A percentile compares a stretch with the other conserved stretches of the same genome.
These are phyloP conservation scores for Gerris lacustris DNA, from an alignment of 2,888 invertebrate genomes.

Conservation along the genomic window DNA sequence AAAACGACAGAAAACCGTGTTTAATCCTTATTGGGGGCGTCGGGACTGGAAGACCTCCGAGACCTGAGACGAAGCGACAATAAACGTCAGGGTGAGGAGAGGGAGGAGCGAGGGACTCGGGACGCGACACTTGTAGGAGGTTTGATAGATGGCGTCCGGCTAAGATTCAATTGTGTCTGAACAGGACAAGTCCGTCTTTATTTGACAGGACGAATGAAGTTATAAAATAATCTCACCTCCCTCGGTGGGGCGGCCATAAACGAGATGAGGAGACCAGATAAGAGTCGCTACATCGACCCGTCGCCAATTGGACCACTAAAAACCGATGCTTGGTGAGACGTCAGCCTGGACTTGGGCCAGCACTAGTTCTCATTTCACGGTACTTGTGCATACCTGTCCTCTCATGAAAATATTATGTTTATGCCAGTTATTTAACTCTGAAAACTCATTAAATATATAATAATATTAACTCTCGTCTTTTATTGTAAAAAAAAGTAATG, in stretches of 20 bases:
- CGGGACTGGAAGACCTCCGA: neutral
- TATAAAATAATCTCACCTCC: constrained; percentile 1
- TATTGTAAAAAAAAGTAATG: too few species aligned
- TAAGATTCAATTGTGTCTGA: neutral
- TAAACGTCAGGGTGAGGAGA: neutral
- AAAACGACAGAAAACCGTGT: neutral
- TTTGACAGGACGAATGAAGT: constrained; percentile 1
- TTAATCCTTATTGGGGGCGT: neutral
- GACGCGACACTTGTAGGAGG: neutral
- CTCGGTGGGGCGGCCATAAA: neutral
- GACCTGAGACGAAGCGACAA: neutral
- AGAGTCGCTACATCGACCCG: neutral
- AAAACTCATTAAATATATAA: too few species aligned
- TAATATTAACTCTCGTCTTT: too few species aligned
- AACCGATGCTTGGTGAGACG: neutral
- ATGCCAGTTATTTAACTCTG: too few species aligned
- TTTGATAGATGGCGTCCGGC: neutral
- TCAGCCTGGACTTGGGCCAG: neutral
- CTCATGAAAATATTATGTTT: too few species aligned
- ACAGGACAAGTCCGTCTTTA: neutral
- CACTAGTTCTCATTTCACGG: neutral
- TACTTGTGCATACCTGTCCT: too few species aligned
- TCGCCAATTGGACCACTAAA: neutral
- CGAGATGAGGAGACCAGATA: neutral
- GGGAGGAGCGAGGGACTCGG: neutral